Percentiles rank a stretch among this genome's conserved stretches.
phyloP scores from a whole-genome alignment of 1,140 invertebrate species.

The Linepithema humile region DNA sequence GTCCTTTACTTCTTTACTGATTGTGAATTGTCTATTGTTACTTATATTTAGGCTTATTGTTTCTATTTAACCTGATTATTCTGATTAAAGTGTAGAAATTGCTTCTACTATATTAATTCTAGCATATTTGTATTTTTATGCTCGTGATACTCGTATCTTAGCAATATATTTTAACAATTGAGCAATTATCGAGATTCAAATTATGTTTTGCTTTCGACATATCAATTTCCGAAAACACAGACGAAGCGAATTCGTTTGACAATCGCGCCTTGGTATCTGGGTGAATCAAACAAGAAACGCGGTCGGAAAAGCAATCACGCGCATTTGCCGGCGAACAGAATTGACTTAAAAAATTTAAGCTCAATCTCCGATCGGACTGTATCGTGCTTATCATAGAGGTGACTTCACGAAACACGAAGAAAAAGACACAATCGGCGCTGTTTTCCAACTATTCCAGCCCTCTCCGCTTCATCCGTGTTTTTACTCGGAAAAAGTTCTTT shows the following conservation, averaged over 20 bases:
- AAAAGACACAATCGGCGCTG: neutral
- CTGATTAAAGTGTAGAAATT: neutral
- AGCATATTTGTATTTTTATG: neutral
- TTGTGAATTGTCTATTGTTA: no score
- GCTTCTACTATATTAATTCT: neutral
- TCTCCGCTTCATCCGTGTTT: neutral
- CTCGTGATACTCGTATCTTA: neutral
- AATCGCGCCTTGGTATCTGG: neutral
- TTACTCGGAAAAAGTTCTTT: slow-evolving; percentile 18
- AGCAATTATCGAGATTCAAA: neutral
- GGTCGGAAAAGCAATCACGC: neutral
- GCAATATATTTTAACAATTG: neutral
- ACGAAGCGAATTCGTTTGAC: neutral
- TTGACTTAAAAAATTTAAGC: neutral
- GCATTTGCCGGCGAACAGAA: neutral
- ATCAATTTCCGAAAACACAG: neutral
- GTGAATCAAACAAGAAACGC: neutral
- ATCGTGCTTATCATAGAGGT: neutral
- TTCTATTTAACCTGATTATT: neutral
- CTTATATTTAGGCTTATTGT: no score
- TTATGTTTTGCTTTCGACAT: neutral
- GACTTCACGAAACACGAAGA: neutral
- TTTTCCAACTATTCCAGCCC: slow-evolving; percentile 1
- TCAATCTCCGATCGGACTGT: slow-evolving; percentile 8
- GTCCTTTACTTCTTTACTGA: no score